Evolutionary conservation across 2,888 invertebrate genomes (phyloP), one percentile per base, ranked within the genome.

Genomic region (Nipponacmea schrenckii): DNA sequence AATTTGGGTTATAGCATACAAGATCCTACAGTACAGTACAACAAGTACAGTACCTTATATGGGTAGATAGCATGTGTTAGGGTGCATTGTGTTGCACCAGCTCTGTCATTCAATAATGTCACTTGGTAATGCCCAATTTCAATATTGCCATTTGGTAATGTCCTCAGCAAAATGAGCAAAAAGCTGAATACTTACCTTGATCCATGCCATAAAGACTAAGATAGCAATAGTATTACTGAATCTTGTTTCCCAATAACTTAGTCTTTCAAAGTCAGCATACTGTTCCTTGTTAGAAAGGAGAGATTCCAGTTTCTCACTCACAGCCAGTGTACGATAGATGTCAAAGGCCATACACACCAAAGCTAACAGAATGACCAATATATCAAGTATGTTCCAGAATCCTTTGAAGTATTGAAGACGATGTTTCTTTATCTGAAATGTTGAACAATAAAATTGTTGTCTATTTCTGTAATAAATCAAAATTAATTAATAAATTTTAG

Each of bases 321-420:
- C 89, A 69, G 81, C 73, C 83, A 90, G 74, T 48, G 90, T 89
- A 46, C 91, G 88, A 78, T 90, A 90, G 39, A 91, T 80, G 74
- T 90, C 90, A 84, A 91, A 90, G 27, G 83, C 88, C 31, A 91
- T 89, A 79, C 90, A 90, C 4, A 89, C 81, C 20, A 89, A 80
- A 5, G 91, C 89, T 31, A 92, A 87, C 70, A 89, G 26, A 67
- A 93, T 89, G 46, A 94, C 91, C 0, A 90, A 67, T 14, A 92
- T 81, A 86, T 94, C 94, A 3, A 94, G 86, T 64, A 92, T 89
- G 84, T 92, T 93, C 92, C 93, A 93, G 76, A 93, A 89, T 26
- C 90, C 88, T 75, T 89, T 90, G 84, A 91, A 91, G 87, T 91
- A 91, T 15, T 83, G 83, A 66, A 89, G 83, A 70, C 89, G 89